A percentile compares a stretch with the other conserved stretches of the same genome.
phyloP scores from a whole-genome alignment of 2,797 vertebrate genomes.

The Alcedo quadribrachys region DNA sequence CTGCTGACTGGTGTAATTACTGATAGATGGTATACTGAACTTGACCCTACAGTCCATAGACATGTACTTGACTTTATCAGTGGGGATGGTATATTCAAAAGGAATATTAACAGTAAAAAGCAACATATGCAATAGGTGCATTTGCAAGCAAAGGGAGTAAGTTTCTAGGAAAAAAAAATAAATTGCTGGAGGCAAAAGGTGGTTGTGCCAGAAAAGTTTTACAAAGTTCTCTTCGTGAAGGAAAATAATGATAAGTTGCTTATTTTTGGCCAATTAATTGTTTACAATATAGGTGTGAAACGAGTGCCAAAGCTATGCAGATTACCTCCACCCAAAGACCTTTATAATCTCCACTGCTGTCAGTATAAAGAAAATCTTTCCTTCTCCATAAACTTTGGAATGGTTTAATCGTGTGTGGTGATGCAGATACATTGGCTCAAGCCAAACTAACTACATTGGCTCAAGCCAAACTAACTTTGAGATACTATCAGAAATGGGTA shows the following conservation, averaged over 20 bases:
- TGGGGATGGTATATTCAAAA: background rate
- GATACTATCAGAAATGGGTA: background rate
- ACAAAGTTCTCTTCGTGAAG: background rate
- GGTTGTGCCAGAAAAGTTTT: background rate
- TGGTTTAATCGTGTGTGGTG: background rate
- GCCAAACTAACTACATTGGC: background rate
- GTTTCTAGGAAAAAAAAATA: background rate
- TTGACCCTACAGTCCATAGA: background rate
- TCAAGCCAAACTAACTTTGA: background rate
- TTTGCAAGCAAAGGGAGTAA: background rate
- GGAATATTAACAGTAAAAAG: background rate
- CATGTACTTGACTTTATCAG: background rate
- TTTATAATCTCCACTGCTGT: background rate
- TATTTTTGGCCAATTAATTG: background rate
- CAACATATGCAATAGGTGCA: background rate
- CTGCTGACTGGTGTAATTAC: conserved; percentile 1
- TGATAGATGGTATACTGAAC: background rate
- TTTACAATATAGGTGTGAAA: background rate
- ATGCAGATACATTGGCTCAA: background rate
- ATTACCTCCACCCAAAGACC: background rate
- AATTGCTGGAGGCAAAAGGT: background rate
- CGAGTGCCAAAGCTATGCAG: background rate
- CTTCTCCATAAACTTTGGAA: background rate
- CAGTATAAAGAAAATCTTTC: background rate
- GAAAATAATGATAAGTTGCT: background rate